Evolutionary conservation across 2,113 vertebrate species (phyloP).

Genomic region (Pao palembangensis): DNA sequence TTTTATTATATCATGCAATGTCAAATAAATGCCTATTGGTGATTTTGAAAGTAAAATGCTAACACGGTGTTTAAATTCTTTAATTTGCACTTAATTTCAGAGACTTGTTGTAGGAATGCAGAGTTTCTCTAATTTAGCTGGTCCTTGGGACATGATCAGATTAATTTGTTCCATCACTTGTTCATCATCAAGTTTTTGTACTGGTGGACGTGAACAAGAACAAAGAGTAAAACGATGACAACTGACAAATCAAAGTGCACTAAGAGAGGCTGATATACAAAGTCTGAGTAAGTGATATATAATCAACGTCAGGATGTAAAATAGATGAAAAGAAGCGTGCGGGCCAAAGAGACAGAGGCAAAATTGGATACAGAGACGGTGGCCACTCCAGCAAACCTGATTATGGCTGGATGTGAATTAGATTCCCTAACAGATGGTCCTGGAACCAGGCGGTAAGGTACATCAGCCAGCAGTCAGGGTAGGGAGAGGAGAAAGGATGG

Average conservation of each 20-base stretch:
- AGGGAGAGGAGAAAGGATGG: constrained; percentile 10
- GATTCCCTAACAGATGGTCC: constrained; percentile 99
- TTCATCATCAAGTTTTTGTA: neutral
- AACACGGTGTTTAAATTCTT: constrained; percentile 1
- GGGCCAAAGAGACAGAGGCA: constrained; percentile 9
- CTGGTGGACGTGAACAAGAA: neutral
- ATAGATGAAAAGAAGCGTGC: constrained; percentile 5
- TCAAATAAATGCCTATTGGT: neutral
- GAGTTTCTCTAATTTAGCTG: too few species aligned
- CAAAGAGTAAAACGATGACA: constrained; percentile 1
- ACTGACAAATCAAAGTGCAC: neutral
- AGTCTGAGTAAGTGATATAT: neutral
- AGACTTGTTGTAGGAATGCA: neutral
- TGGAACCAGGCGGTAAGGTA: constrained; percentile 90
- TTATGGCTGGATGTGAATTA: constrained; percentile 96
- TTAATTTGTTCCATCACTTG: neutral
- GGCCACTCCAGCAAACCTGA: constrained; percentile 97
- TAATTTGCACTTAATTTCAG: neutral
- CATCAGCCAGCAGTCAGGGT: constrained; percentile 82
- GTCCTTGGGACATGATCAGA: neutral
- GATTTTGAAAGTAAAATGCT: neutral
- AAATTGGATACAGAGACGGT: constrained; percentile 46
- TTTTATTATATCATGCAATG: neutral
- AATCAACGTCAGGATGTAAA: neutral
- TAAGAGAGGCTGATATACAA: neutral